Base-by-base conservation (phyloP, 2,113 vertebrate species). In the Rhegmatorhina hoffmannsi region DNA sequence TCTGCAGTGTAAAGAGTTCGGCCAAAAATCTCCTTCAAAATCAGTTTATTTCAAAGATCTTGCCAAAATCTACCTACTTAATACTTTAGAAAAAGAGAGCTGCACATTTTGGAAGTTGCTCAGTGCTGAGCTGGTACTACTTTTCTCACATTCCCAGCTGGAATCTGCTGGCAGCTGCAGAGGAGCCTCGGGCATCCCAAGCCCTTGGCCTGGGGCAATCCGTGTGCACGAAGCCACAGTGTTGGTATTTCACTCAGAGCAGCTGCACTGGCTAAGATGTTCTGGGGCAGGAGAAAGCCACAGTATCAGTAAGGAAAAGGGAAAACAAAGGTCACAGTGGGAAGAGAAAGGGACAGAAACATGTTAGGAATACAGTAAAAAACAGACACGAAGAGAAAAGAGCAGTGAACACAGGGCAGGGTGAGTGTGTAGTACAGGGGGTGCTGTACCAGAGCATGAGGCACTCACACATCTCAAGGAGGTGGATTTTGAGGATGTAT, bases 21-120 rank as follows among this genome's bases (percentile, higher is more conserved):
- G 83, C 88, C 93, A 96, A 89, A 84, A 73, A 67, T n/a, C 72
- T 88, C 60, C 89, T 75, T 77, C 67, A 34, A 66, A 78, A 83
- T 9, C 13, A 2, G 36, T 67, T 87, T 53, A 18, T 84, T 76
- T 63, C 40, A 47, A 85, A 59, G 63, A 87, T 17, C 34, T 53
- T 77, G 85, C 69, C 76, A 94, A 96, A 88, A 88, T n/a, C 52
- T 33, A 87, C 28, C 16, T 28, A 60, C 38, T 52, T 72, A 56
- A 44, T 77, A 55, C 14, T 74, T 85, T 2, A 84, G 47, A 43
- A 38, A 29, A 73, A 47, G 47, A 55, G 47, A 20, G 40, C 56
- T 72, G 72, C 31, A 20, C 38, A 12, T 67, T 62, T 52, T 87
- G 87, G 69, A 84, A 82, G 81, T 24, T 67, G 23, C 13, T 81